Evolutionary conservation across 2,888 invertebrate genomes (phyloP), one percentile per base, ranked within the genome.

Genomic region (Sesia apiformis): DNA sequence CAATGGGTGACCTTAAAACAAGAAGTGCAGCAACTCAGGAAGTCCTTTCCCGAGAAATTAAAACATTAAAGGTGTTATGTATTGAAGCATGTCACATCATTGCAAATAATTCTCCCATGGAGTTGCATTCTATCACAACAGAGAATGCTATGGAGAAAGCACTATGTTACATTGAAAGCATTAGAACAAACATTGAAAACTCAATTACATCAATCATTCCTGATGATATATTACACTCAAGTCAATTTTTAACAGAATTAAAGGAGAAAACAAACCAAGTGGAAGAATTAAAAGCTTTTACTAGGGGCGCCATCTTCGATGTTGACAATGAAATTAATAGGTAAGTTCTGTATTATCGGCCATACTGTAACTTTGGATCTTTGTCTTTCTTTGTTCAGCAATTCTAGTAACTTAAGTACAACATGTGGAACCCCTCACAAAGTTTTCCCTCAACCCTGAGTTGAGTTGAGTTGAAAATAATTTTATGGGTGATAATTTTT

Each of bases 251-350:
- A 4, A 69, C 60, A 56, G 84, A 86, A 58, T 65, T 84, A 3
- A 79, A 75, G 58, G 70, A 78, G 5, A 85, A 81, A 61, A 75
- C 72, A 41, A 56, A 52, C 0, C 77, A 86, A 41, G 63, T 84
- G 7, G 72, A 85, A 57, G 81, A 87, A 55, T 60, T 83, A 5
- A 69, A 71, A 7, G 83, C 82, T 5, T 86, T 78, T 57, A 81
- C 76, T 3, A 70, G 60, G 57, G 84, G 82, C 3, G 64, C 66
- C n/a, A 74, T 84, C 51, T 65, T 64, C 60, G 88, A 89, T 60
- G 61, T 79, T 38, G 76, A 83, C 54, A 60, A 63, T 41, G 85
- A 89, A 63, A 85, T 81, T 57, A 69, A 69, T 57, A 84, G 84
- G 90, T 89, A 61, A 4, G 50, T 42, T 42, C 23, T 23, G 23